Evolutionary conservation across 2,888 invertebrate species (phyloP), one percentile per base, ranked within the genome.

Genomic region (Molanna angustata): DNA sequence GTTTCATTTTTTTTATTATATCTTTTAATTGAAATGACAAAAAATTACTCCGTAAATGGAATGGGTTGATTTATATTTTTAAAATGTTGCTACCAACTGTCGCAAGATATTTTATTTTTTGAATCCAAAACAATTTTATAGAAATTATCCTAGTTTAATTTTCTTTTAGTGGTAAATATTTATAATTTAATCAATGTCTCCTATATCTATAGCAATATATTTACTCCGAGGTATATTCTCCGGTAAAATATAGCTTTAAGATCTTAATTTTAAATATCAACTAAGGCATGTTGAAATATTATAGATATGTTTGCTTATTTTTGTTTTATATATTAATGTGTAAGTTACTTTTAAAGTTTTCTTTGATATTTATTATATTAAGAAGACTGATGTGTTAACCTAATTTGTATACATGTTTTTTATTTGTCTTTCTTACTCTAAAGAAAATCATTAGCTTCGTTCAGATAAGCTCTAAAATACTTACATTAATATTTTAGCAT

Each of bases 221-320:
- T 42, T 52, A 40, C 32, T 11, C 21, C 40, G 42, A 33, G 32
- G 22, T 42, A 41, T 22, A 37, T 16, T 58, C 57, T 58, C 57
- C 55, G 57, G 57, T 58, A 55, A 52, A 55, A 43, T 55, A 58
- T 52, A 52, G 57, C 57, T 58, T 58, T 58, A 58, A 58, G 51
- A 31, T 31, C 16, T 37, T 47, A 20, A n/a, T 2, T 21, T 20
- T 41, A 20, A 3, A 20, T 21, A 21, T 17, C 4, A 17, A 39
- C n/a, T n/a, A n/a, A n/a, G n/a, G n/a, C 18, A 18, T 18, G 17
- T 39, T 39, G 18, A 14, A 17, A 6, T 18, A 4, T 39, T 3
- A 41, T 13, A 17, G 19, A 19, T 11, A 6, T 41, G 21, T 21
- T 3, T 11, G 13, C n/a, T n/a, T 20, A 6, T 21, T 20, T 19